These are phyloP conservation scores for Steinernema khuongi DNA, from an alignment of 1,140 invertebrate genomes.

Conservation along the genomic window DNA sequence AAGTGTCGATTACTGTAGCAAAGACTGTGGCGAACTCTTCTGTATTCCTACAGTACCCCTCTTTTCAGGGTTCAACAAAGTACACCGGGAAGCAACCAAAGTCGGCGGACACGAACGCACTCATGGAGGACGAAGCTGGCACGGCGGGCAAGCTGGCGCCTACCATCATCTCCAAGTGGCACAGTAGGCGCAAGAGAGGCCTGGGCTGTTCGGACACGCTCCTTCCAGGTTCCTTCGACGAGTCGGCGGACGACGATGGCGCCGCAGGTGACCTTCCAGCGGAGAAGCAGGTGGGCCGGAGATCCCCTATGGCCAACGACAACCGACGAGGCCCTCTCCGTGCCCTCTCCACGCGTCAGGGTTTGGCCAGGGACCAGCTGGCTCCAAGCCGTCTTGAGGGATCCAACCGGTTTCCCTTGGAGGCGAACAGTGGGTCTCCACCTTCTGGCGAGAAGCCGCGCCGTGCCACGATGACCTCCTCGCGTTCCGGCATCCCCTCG, in stretches of 20 bases:
- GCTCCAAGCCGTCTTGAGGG: neutral
- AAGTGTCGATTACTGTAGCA: slow-evolving; percentile 26
- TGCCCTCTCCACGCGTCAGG: neutral
- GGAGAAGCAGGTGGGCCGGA: neutral
- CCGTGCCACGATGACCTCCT: slow-evolving; percentile 20
- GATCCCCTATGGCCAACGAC: neutral
- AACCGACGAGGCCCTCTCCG: slow-evolving; percentile 1
- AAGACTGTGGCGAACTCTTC: no score
- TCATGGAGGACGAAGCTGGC: slow-evolving; percentile 18
- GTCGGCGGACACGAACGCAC: slow-evolving; percentile 19
- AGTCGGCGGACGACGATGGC: slow-evolving; percentile 31
- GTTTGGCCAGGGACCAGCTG: no score
- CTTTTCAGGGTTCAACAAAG: slow-evolving; percentile 28
- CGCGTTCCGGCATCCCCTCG: slow-evolving; percentile 22
- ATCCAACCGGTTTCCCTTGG: neutral
- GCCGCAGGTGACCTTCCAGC: neutral
- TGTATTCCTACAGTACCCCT: neutral
- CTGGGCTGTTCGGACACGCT: slow-evolving; percentile 10
- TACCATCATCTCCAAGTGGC: slow-evolving; percentile 35
- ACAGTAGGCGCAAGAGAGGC: slow-evolving; percentile 22
- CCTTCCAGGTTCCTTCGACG: slow-evolving; percentile 43
- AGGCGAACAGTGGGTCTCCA: neutral
- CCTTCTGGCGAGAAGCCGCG: slow-evolving; percentile 25
- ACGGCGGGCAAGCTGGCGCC: slow-evolving; percentile 7
- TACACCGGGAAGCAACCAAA: slow-evolving; percentile 17